A percentile compares a stretch with the other conserved stretches of the same genome.
Evolutionary conservation across 2,888 invertebrate species (phyloP).

Genomic region (Abrostola tripartita): DNA sequence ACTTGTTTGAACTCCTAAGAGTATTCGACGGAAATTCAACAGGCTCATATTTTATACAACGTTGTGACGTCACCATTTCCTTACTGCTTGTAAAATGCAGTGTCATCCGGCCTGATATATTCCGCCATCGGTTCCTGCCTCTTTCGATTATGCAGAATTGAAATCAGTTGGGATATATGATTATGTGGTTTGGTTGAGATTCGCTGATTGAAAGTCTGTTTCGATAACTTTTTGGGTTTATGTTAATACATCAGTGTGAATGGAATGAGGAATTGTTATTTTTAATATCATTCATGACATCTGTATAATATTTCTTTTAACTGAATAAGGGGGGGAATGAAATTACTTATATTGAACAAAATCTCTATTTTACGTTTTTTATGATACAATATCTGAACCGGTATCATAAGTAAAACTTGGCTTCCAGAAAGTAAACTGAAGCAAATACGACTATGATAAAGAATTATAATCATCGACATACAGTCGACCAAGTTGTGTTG

Average conservation of each 20-base stretch:
- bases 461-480: background rate
- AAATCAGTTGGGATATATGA: conserved; percentile 46
- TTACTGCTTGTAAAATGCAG: conserved; percentile 42
- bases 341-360: too few relatives aligned
- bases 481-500: conserved; percentile 5
- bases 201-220: conserved; percentile 25
- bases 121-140: conserved; percentile 38
- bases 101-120: conserved; percentile 44
- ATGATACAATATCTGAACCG: too few relatives aligned
- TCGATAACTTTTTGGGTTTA: conserved; percentile 21
- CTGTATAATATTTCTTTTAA: too few relatives aligned
- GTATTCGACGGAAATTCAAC: conserved; percentile 41
- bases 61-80: conserved; percentile 25
- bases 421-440: background rate
- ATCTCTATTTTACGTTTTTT: too few relatives aligned
- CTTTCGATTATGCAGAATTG: conserved; percentile 45
- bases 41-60: conserved; percentile 41
- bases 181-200: conserved; percentile 17
- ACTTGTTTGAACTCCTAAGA: conserved; percentile 24
- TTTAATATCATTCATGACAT: too few relatives aligned
- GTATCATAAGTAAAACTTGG: too few relatives aligned
- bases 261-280: too few relatives aligned
- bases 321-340: too few relatives aligned
- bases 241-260: conserved; percentile 5
- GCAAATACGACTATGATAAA: background rate